Base-by-base conservation (phyloP, 53 echinoderm and acorn worm genomes). In the Glandiceps talaboti region DNA sequence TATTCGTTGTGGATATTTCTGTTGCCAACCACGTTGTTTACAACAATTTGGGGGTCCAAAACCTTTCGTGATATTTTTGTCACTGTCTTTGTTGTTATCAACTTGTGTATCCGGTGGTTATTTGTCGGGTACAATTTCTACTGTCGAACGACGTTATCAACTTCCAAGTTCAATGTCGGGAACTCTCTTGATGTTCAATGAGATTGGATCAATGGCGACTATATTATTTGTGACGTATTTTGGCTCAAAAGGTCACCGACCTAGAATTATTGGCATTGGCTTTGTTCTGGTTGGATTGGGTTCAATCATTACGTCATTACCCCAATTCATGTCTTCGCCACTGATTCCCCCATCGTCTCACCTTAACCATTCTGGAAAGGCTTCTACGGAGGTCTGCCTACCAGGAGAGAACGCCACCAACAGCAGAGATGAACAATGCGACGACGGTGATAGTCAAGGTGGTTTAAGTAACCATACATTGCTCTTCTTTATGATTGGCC, bases 131-230 rank as follows among this genome's bases (percentile, higher is more conserved):
- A 85, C 83, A 0, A 75, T 95, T 30, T 86, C 81, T 64, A 91
- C 96, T 1, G 86, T 95, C 27, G 96, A 95, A 74, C 90, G 81
- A 78, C 88, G 92, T 0, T 95, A 92, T 84, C 96, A 95, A 81
- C 85, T 95, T 29, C 88, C 86, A 80, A 92, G 92, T 29, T 86
- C 96, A 10, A 80, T 92, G 79, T 83, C 88, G 27, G 96, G 90
- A 12, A 80, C 85, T 1, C 88, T 95, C 33, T 74, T 90, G 33
- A 87, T 87, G 77, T 86, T 92, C 30, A 92, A 92, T 72, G 90
- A 92, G 76, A 83, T 90, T 32, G 80, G 90, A 12, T 89, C 92
- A 29, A 84, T 95, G 30, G 26, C 86, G 30, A 73, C 89, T 33
- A 90, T 95, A 25, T 82, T 95, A 73, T 84, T 95, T 77, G 88